phyloP scores from a whole-genome alignment of 2,888 invertebrate species.

The Pterobdella sp. region DNA sequence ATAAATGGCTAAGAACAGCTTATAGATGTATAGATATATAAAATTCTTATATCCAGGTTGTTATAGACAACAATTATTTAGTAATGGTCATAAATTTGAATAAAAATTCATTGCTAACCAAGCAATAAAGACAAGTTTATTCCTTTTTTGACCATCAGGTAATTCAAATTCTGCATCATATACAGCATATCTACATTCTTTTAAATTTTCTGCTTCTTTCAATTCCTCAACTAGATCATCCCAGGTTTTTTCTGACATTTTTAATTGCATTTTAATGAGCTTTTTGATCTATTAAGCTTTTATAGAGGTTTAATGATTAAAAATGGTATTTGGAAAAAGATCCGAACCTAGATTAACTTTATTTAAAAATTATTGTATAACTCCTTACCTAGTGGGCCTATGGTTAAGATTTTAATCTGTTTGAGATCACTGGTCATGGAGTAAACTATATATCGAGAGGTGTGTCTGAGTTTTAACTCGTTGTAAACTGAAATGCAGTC shows the following conservation, averaged over 20 bases:
- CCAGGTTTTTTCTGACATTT: slow-evolving; percentile 64
- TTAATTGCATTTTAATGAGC: neutral
- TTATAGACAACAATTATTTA: no score
- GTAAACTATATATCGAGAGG: slow-evolving; percentile 87
- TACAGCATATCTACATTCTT: slow-evolving; percentile 87
- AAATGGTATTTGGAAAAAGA: no score
- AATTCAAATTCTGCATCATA: slow-evolving; percentile 97
- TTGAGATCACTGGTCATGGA: slow-evolving; percentile 82
- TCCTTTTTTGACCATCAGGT: slow-evolving; percentile 40
- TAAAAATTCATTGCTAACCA: slow-evolving; percentile 41
- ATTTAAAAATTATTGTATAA: no score
- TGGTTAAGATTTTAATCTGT: slow-evolving; percentile 67
- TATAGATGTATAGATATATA: no score
- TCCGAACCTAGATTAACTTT: no score
- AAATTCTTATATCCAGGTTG: no score
- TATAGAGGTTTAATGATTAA: no score
- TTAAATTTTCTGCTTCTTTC: slow-evolving; percentile 63
- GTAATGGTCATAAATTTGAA: no score
- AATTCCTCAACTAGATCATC: slow-evolving; percentile 87
- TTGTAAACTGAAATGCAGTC: slow-evolving; percentile 88
- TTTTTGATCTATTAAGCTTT: no score
- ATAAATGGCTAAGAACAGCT: no score
- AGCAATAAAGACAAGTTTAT: slow-evolving; percentile 45
- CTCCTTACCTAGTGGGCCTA: slow-evolving; percentile 34
- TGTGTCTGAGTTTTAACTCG: slow-evolving; percentile 95